Evolutionary conservation across 2,888 invertebrate species (phyloP), one percentile per base, ranked within the genome.

Genomic region (Drosophila kanekoi): DNA sequence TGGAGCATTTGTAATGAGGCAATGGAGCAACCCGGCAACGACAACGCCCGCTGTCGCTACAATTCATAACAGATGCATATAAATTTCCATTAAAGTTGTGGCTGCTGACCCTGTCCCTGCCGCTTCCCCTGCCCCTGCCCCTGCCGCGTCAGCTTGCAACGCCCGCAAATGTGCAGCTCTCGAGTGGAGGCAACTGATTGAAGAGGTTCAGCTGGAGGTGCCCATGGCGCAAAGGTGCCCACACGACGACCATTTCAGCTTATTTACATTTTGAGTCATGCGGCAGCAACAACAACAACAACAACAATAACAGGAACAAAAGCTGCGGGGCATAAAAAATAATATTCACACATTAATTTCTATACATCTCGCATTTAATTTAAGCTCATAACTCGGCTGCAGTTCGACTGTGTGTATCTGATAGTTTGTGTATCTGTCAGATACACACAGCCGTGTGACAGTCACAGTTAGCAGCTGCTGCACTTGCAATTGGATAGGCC

Each of bases 11-110:
- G 14, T 72, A 57, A 63, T 63, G 53, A 58, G 11, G 28, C 49
- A 58, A 54, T 43, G 43, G 10, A 68, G 28, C 54, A 47, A 38
- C 43, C 4, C 53, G 47, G 37, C 38, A 59, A 38, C 40, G 8
- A 0, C 69, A 72, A 87, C 88, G 75, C 83, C 80, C 70, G 86
- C 87, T 79, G 88, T 75, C 83, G 64, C 77, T 86, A 64, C 83
- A 85, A 74, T 77, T 80, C 84, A 88, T 72, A 89, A 59, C 77
- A 89, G 84, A 81, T 89, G 85, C 85, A 85, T 79, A 85, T 85
- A 85, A 85, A 85, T 85, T 84, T 81, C 81, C 81, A 85, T 85
- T 87, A 84, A 81, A 77, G 72, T 71, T 75, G 60, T 28, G 28
- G 28, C 16, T 47, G 20, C 37, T 44, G 23, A 56, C 49, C 20